Evolutionary conservation across 2,888 invertebrate genomes (phyloP), one percentile per base, ranked within the genome.

Genomic region (Clunio marinus): DNA sequence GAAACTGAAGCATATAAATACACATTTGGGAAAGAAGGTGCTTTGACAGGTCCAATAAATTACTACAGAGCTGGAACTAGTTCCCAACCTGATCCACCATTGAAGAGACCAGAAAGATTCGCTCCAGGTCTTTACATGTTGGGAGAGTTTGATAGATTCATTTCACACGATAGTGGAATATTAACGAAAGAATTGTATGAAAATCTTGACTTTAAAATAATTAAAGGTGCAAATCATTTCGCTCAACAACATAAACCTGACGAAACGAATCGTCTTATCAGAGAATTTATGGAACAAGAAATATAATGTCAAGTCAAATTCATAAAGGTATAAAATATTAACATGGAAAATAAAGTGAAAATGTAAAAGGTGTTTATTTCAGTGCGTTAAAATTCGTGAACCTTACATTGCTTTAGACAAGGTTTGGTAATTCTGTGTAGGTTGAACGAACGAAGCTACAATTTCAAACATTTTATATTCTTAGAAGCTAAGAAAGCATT

Each of bases 1-100:
- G 83, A 84, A 68, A 72, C 84, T 1, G 83, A 84, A 73, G 83
- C 82, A 66, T 84, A 81, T 75, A 84, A 84, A 72, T 84, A 82
- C 72, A 81, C 81, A 75, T 84, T 82, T 72, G 77, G 81, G 45
- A 82, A 82, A 74, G 80, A 80, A 73, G 78, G 74, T 72, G 82
- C 83, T 0, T 75, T 83, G 37, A 84, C 82, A 1, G 77, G 80
- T 1, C 82, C 84, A 0, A 74, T 85, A 13, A 83, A 84, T 73
- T 85, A 83, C 75, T 85, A 84, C 73, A 77, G 84, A 51, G 81
- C 81, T 1, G 82, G 82, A 72, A 76, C 80, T 1, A n/a, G n/a
- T n/a, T n/a, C n/a, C n/a, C n/a, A n/a, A n/a, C 72, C 76, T n/a
- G 73, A 41, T 5, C 3, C 22, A 0, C 22, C n/a, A 41, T 17